Evolutionary conservation across 2,113 vertebrate genomes (phyloP).

Genomic region (Lepisosteus osseus): DNA sequence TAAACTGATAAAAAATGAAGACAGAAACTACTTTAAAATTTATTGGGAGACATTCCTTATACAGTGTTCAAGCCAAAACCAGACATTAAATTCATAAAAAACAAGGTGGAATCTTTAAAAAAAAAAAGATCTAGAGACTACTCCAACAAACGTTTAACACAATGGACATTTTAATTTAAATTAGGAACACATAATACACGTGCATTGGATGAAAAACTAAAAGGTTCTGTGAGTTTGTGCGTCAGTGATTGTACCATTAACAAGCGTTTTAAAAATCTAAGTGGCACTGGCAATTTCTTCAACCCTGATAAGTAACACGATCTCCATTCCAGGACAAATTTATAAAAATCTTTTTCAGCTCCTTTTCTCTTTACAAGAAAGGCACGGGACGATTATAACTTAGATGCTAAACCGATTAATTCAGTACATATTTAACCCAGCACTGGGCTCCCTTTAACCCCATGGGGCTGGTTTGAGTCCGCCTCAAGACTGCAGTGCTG

Average conservation of each 20-base stretch:
- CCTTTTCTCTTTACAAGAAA: constrained; percentile 4
- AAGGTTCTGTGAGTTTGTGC: constrained; percentile 36
- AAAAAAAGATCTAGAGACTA: constrained; percentile 18
- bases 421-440: neutral
- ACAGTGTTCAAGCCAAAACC: constrained; percentile 33
- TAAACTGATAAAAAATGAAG: neutral
- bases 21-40: constrained; percentile 19
- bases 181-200: constrained; percentile 22
- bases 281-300: constrained; percentile 40
- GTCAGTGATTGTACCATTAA: constrained; percentile 27
- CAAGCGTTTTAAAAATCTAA: constrained; percentile 34
- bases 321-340: constrained; percentile 29
- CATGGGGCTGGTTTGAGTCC: constrained; percentile 10
- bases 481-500: constrained; percentile 46
- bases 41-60: constrained; percentile 44
- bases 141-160: constrained; percentile 7
- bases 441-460: constrained; percentile 43
- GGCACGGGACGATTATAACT: neutral
- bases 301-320: constrained; percentile 32
- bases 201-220: too few relatives aligned
- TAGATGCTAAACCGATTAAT: neutral
- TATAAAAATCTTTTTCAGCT: constrained; percentile 12
- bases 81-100: constrained; percentile 24
- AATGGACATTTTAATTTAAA: constrained; percentile 24
- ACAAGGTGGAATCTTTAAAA: constrained; percentile 16